Evolutionary conservation across 2,888 invertebrate species (phyloP).

Genomic region (Schrankia costaestrigalis): DNA sequence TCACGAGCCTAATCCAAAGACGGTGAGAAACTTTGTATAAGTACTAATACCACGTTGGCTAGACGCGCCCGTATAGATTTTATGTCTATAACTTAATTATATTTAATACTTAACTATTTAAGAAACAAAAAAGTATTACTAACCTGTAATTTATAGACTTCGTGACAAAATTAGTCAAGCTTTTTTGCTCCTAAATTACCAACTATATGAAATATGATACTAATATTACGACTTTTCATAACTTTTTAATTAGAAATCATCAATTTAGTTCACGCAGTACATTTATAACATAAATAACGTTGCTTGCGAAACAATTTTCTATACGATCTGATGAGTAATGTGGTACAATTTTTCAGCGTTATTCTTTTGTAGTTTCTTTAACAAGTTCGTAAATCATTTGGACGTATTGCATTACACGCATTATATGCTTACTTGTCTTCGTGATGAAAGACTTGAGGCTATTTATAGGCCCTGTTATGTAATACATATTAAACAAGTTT

Average conservation of each 20-base stretch:
- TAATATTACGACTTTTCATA: conserved; percentile 8
- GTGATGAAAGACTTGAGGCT: background rate
- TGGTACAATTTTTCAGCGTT: conserved; percentile 7
- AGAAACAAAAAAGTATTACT: no score
- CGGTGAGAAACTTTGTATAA: no score
- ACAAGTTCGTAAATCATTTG: background rate
- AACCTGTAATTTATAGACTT: no score
- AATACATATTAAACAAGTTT: no score
- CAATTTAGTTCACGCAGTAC: conserved; percentile 11
- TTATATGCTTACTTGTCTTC: background rate
- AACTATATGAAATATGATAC: conserved; percentile 7
- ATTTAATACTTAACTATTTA: no score
- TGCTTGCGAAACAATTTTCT: conserved; percentile 7
- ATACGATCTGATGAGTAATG: conserved; percentile 11
- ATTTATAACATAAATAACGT: conserved; percentile 12
- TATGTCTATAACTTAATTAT: no score
- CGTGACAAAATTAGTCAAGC: no score
- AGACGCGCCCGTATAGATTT: no score
- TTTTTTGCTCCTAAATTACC: background rate
- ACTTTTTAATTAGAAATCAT: conserved; percentile 11
- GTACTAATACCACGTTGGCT: no score
- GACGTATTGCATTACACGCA: background rate
- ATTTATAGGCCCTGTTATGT: background rate
- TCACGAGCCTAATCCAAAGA: no score
- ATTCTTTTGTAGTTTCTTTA: conserved; percentile 4